Percentiles rank a stretch among this genome's conserved stretches.
These are phyloP conservation scores for Euplexia lucipara DNA, from an alignment of 2,888 invertebrate species.

Conservation along the genomic window DNA sequence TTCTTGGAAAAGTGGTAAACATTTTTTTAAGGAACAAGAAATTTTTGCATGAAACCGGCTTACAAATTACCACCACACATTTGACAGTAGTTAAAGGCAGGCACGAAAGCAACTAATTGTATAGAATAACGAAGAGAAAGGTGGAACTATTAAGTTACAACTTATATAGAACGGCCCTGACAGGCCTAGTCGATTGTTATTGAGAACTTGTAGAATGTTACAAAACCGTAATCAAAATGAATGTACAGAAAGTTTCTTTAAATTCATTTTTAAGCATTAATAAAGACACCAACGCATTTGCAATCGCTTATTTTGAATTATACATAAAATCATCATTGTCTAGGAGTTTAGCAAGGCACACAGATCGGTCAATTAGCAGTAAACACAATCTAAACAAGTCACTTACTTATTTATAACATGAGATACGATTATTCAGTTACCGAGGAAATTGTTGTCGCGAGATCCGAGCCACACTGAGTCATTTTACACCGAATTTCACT, in stretches of 20 bases:
- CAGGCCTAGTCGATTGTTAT: conserved; percentile 43
- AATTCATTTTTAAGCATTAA: conserved; percentile 10
- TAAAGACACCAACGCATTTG: conserved; percentile 18
- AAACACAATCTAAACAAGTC: neutral
- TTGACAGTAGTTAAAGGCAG: conserved; percentile 12
- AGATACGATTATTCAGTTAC: neutral
- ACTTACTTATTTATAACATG: neutral
- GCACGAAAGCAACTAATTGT: conserved; percentile 46
- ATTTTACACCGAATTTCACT: conserved; percentile 24
- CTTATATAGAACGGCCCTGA: conserved; percentile 56
- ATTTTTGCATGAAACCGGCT: conserved; percentile 27
- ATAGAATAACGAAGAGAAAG: conserved; percentile 67
- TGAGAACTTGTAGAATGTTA: conserved; percentile 47
- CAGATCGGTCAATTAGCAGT: neutral
- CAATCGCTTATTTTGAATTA: neutral
- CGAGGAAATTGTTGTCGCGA: neutral
- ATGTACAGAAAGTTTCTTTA: conserved; percentile 17
- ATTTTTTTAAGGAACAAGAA: conserved; percentile 31
- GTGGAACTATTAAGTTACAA: conserved; percentile 69
- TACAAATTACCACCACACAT: conserved; percentile 23
- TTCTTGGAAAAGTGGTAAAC: conserved; percentile 30
- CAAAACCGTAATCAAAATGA: conserved; percentile 33
- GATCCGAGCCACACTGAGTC: conserved; percentile 3
- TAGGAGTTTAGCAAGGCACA: no score
- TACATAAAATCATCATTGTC: no score